Percentiles rank a stretch among this genome's conserved stretches.
These are phyloP conservation scores for Amphiduros pacificus DNA, from an alignment of 2,888 invertebrate genomes.

Conservation along the genomic window DNA sequence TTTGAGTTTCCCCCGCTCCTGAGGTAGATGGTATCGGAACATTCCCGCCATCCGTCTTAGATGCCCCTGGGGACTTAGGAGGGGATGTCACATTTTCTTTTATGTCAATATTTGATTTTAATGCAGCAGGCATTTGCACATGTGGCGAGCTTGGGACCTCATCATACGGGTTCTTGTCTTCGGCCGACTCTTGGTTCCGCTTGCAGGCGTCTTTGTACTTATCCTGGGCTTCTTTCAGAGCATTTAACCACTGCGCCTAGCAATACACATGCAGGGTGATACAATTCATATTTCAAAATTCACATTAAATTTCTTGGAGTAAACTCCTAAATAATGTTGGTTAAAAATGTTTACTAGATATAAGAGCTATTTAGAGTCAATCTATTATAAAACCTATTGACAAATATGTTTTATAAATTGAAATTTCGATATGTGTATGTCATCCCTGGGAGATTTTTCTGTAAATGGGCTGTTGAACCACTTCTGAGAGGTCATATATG, in stretches of 20 bases:
- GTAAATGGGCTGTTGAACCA: too few species aligned
- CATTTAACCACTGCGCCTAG: slow-evolving; percentile 62
- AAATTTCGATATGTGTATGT: too few species aligned
- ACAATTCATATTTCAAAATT: not conserved
- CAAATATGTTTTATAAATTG: too few species aligned
- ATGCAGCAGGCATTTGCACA: not conserved
- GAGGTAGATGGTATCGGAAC: too few species aligned
- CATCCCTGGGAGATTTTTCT: too few species aligned
- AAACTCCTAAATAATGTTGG: too few species aligned
- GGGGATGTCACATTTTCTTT: not conserved
- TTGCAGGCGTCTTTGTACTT: slow-evolving; percentile 56
- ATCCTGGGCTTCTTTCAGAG: slow-evolving; percentile 63
- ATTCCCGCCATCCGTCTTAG: too few species aligned
- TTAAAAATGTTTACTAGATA: too few species aligned
- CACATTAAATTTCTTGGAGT: not conserved
- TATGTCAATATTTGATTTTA: not conserved
- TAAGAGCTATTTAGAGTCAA: too few species aligned
- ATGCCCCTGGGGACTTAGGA: not conserved
- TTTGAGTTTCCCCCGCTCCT: too few species aligned
- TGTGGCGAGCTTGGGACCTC: not conserved
- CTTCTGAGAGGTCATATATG: too few species aligned
- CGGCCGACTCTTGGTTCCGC: slow-evolving; percentile 4
- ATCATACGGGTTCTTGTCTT: not conserved
- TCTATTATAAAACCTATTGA: too few species aligned
- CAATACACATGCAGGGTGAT: not conserved